Evolutionary conservation across 2,888 invertebrate genomes (phyloP).

Genomic region (Petrophora chlorosata): DNA sequence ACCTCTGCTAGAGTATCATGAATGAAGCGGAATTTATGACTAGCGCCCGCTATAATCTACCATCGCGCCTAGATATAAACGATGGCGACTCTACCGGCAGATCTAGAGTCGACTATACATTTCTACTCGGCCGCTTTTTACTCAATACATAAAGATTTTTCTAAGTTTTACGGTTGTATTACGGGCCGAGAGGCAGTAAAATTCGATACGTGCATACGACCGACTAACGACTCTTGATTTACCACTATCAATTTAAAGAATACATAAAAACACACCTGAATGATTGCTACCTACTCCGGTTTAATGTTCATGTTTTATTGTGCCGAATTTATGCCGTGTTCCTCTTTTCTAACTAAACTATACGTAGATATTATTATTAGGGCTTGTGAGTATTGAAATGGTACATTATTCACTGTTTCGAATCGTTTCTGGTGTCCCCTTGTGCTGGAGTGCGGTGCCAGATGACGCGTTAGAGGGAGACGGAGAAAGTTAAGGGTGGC

Average conservation of each 20-base stretch:
- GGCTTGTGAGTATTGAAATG: constrained; percentile 57
- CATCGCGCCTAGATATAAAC: constrained; percentile 55
- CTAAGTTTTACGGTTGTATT: constrained; percentile 77
- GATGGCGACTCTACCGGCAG: constrained; percentile 38
- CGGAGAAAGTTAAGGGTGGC: constrained; percentile 65
- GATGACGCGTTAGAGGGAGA: constrained; percentile 70
- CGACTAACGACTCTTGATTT: constrained; percentile 76
- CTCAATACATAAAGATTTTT: constrained; percentile 68
- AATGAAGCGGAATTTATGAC: constrained; percentile 78
- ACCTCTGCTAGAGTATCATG: constrained; percentile 54
- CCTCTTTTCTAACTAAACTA: constrained; percentile 5
- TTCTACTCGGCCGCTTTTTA: constrained; percentile 55
- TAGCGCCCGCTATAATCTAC: constrained; percentile 67
- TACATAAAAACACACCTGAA: constrained; percentile 72
- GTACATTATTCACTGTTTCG: constrained; percentile 78
- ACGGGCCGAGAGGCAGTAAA: constrained; percentile 71
- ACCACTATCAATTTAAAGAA: constrained; percentile 75
- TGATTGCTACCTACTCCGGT: constrained; percentile 59
- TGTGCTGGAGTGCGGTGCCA: constrained; percentile 74
- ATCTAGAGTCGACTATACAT: constrained; percentile 36
- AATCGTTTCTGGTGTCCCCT: constrained; percentile 77
- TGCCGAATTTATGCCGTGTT: constrained; percentile 54
- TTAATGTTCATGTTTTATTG: constrained; percentile 59
- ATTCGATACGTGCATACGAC: constrained; percentile 72
- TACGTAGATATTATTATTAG: constrained; percentile 61